A percentile compares a stretch with the other conserved stretches of the same genome.
These are phyloP conservation scores for Phylloscopus collybita DNA, from an alignment of 2,797 vertebrate species.

Conservation along the genomic window DNA sequence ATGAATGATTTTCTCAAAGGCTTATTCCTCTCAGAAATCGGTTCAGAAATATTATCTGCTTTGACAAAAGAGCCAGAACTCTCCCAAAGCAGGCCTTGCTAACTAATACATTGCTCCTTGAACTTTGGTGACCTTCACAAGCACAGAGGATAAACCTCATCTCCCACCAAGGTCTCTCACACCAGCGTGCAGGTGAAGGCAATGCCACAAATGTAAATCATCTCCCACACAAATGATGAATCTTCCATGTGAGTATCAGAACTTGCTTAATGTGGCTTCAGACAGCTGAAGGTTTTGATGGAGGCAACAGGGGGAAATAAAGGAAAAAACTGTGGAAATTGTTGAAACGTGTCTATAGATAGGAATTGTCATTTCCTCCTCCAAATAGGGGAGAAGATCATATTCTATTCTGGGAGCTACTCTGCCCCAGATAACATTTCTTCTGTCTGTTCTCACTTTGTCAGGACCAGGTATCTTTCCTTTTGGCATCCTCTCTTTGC, in stretches of 20 bases:
- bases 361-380: conserved; percentile 1
- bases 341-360: neutral
- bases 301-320: neutral
- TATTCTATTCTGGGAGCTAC: conserved; percentile 40
- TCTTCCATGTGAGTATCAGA: neutral
- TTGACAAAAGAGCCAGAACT: neutral
- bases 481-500: neutral
- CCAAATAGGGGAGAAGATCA: conserved; percentile 8
- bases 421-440: conserved; percentile 52
- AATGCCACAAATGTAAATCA: neutral
- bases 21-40: neutral
- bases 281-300: neutral
- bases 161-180: neutral
- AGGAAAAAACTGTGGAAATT: neutral
- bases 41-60: neutral
- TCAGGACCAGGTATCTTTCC: conserved; percentile 5
- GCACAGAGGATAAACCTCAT: neutral
- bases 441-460: conserved; percentile 37
- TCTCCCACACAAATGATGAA: neutral
- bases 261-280: neutral
- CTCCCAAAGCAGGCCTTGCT: neutral
- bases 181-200: neutral
- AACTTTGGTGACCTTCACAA: neutral
- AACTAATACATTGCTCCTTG: neutral
- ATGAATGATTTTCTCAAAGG: conserved; percentile 5